Evolutionary conservation across 2,113 vertebrate species (phyloP).

Genomic region (Thunnus thynnus): DNA sequence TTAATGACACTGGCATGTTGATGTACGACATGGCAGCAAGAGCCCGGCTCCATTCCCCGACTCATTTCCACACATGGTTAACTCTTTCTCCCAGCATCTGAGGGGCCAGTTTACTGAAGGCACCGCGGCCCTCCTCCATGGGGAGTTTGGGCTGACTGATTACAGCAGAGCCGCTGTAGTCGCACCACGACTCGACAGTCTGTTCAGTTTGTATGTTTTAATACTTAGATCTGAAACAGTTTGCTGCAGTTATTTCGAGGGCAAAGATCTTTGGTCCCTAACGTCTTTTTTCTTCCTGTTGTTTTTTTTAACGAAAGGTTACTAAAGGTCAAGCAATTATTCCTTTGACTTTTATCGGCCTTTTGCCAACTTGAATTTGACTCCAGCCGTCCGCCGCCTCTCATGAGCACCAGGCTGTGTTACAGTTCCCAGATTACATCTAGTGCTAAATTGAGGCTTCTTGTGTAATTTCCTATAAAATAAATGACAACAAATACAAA

Average conservation of each 20-base stretch:
- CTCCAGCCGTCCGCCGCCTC: not conserved
- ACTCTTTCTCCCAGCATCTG: constrained; percentile 56
- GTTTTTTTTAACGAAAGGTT: constrained; percentile 41
- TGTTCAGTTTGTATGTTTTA: constrained; percentile 20
- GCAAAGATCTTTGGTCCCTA: constrained; percentile 23
- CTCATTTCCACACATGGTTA: constrained; percentile 83
- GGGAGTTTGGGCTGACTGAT: constrained; percentile 64
- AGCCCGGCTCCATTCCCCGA: constrained; percentile 52
- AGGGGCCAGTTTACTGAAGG: constrained; percentile 63
- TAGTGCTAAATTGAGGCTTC: not conserved
- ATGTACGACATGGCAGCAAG: constrained; percentile 69
- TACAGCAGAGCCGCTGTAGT: constrained; percentile 48
- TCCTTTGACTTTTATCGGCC: constrained; percentile 44
- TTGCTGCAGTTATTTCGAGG: constrained; percentile 41
- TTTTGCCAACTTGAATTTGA: constrained; percentile 35
- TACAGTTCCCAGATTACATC: not conserved
- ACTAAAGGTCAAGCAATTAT: constrained; percentile 63
- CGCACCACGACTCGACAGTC: constrained; percentile 15
- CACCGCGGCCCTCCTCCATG: constrained; percentile 37
- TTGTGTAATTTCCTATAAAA: not conserved
- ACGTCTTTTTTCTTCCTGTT: not conserved
- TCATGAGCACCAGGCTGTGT: constrained; percentile 16
- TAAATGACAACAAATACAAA: not conserved
- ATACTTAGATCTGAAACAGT: constrained; percentile 19
- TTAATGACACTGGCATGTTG: constrained; percentile 78